Conservation (phyloP, 2,888 invertebrate species). For the Liopterus haemorrhoidalis region DNA sequence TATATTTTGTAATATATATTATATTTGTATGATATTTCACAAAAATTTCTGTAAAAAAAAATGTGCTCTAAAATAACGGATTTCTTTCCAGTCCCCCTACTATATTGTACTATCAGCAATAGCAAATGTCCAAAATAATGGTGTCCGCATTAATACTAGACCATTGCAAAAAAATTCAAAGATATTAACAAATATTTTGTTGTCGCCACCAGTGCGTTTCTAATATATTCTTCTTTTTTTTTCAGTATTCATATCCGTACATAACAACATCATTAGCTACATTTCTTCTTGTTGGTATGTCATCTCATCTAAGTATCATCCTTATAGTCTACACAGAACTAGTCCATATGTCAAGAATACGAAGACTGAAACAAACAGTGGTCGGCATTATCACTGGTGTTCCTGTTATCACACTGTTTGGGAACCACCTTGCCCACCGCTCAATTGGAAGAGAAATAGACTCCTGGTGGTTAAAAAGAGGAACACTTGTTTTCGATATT, state of each 20-base stretch:
- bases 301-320: constrained; percentile 65
- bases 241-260: constrained; percentile 55
- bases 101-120: too few species aligned
- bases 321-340: constrained; percentile 65
- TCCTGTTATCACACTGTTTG: constrained; percentile 60
- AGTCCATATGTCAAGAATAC: constrained; percentile 51
- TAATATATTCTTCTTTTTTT: constrained; percentile 30
- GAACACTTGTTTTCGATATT: constrained; percentile 56
- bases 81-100: too few species aligned
- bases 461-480: constrained; percentile 61
- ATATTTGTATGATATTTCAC: too few species aligned
- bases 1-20: too few species aligned
- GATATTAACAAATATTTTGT: constrained; percentile 2
- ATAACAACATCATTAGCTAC: constrained; percentile 58
- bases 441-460: constrained; percentile 53
- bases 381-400: constrained; percentile 66
- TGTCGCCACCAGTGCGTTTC: neutral
- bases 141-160: too few species aligned
- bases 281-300: constrained; percentile 60
- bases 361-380: constrained; percentile 57
- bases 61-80: too few species aligned
- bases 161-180: constrained; percentile 7
- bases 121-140: too few species aligned
- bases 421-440: constrained; percentile 62
- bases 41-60: too few species aligned